A percentile compares a stretch with the other conserved stretches of the same genome.
phyloP scores from a whole-genome alignment of 53 echinoderm and acorn worm genomes.

The Glandiceps talaboti region DNA sequence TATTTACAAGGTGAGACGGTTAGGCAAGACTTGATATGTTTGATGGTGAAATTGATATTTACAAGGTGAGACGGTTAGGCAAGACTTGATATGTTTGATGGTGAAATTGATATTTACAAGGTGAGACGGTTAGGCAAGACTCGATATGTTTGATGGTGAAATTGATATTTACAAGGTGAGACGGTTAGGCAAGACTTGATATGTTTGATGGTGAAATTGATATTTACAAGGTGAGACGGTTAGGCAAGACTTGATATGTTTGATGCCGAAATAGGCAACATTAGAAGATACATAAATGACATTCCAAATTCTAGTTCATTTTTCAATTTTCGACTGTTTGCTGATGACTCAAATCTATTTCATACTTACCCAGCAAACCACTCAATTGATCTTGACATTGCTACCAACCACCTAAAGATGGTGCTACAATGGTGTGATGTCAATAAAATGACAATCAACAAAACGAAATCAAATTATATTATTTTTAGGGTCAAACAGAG shows the following conservation, averaged over 20 bases:
- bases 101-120: constrained; percentile 87
- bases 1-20: constrained; percentile 83
- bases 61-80: constrained; percentile 88
- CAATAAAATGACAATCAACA: too few species aligned
- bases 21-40: constrained; percentile 80
- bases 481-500: too few species aligned
- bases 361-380: too few species aligned
- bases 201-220: constrained; percentile 92
- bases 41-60: constrained; percentile 86
- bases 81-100: constrained; percentile 82
- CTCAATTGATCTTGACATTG: too few species aligned
- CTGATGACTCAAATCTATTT: too few species aligned
- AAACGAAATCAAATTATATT: too few species aligned
- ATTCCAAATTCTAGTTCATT: too few species aligned
- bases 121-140: constrained; percentile 71
- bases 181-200: constrained; percentile 75
- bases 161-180: constrained; percentile 89
- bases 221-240: constrained; percentile 83
- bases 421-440: too few species aligned
- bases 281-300: too few species aligned
- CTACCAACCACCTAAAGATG: too few species aligned
- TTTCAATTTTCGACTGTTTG: too few species aligned
- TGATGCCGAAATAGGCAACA: constrained; percentile 84
- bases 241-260: constrained; percentile 80
- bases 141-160: constrained; percentile 84